A percentile compares a stretch with the other conserved stretches of the same genome.
Evolutionary conservation across 1,140 invertebrate genomes (phyloP).

Genomic region (Hycleus cichorii): DNA sequence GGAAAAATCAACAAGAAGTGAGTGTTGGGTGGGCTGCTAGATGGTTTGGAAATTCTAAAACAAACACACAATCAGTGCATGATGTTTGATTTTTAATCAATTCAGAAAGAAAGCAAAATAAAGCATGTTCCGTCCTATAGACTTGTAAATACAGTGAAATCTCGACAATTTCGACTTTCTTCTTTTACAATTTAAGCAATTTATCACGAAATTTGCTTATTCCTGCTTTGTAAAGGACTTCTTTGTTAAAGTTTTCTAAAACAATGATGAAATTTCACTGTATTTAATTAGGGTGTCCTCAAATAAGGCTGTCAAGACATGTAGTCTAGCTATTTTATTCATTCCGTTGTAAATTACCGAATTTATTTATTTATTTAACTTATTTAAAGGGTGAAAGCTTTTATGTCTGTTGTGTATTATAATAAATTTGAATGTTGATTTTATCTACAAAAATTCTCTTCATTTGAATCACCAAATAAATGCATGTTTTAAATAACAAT

Average conservation of each 20-base stretch:
- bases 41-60: constrained; percentile 29
- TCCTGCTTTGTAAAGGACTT: background rate
- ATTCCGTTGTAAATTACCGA: background rate
- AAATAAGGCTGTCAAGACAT: background rate
- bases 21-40: constrained; percentile 34
- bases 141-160: background rate
- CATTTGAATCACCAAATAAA: background rate
- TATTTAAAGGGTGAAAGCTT: background rate
- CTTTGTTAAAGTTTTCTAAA: background rate
- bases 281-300: background rate
- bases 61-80: constrained; percentile 32
- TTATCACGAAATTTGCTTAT: too few relatives aligned
- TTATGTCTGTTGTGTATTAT: background rate
- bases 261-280: too few relatives aligned
- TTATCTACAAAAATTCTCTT: too few relatives aligned
- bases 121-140: background rate
- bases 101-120: background rate
- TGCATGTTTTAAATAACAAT: background rate
- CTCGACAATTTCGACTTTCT: background rate
- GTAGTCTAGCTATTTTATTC: background rate
- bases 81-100: constrained; percentile 25
- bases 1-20: constrained; percentile 33
- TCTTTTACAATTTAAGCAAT: background rate
- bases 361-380: background rate
- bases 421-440: background rate